Evolutionary conservation across 2,888 invertebrate genomes (phyloP).

Genomic region (Eulithis testata): DNA sequence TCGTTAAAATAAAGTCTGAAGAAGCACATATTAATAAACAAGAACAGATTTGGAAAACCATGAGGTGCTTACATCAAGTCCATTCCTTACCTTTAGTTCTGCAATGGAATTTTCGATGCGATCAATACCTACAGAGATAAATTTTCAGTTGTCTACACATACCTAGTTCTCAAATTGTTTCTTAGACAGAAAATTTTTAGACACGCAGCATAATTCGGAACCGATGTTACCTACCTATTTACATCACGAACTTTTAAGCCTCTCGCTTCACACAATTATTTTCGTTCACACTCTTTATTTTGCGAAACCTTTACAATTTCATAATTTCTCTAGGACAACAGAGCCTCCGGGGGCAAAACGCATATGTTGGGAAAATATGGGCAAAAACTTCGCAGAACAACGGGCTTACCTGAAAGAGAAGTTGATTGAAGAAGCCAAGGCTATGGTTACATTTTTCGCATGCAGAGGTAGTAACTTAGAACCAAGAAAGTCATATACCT

Average conservation of each 20-base stretch:
- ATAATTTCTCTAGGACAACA: constrained; percentile 44
- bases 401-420: constrained; percentile 47
- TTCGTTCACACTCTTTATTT: too few relatives aligned
- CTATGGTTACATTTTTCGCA: constrained; percentile 62
- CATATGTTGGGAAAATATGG: constrained; percentile 53
- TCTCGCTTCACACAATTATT: too few relatives aligned
- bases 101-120: too few relatives aligned
- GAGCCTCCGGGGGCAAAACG: constrained; percentile 50
- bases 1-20: constrained; percentile 51
- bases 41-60: constrained; percentile 42
- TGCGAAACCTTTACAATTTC: neutral
- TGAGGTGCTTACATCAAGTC: constrained; percentile 44
- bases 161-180: too few relatives aligned
- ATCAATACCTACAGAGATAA: too few relatives aligned
- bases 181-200: too few relatives aligned
- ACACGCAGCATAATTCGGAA: neutral
- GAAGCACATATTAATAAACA: constrained; percentile 48
- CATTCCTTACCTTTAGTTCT: too few relatives aligned
- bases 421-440: constrained; percentile 50
- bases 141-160: too few relatives aligned
- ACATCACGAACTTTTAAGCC: neutral
- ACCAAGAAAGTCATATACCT: too few relatives aligned
- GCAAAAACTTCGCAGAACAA: constrained; percentile 42
- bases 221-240: neutral
- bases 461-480: constrained; percentile 54